These are phyloP conservation scores for Heloderma charlesbogerti DNA, from an alignment of 2,113 vertebrate species.

Conservation along the genomic window DNA sequence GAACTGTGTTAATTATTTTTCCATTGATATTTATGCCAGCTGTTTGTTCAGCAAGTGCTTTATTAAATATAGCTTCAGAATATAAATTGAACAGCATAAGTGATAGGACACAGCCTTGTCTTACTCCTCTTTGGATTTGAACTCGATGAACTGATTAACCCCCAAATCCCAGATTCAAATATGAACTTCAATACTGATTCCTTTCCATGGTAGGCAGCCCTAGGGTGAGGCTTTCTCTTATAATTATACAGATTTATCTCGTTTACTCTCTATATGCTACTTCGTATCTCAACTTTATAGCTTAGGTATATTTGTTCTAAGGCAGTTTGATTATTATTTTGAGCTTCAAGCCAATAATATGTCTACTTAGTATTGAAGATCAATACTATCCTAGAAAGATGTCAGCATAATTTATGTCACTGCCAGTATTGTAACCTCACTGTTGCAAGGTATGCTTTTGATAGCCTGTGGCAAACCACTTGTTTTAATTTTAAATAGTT, in stretches of 20 bases:
- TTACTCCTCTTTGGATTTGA: too few relatives aligned
- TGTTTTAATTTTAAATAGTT: conserved; percentile 42
- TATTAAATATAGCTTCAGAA: too few relatives aligned
- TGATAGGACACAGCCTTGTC: too few relatives aligned
- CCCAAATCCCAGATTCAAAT: not conserved
- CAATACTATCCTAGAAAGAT: conserved; percentile 11
- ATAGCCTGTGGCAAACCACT: conserved; percentile 26
- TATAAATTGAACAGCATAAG: too few relatives aligned
- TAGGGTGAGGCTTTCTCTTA: not conserved
- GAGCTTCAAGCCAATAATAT: not conserved
- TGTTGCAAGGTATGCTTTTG: conserved; percentile 3
- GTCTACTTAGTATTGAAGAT: conserved; percentile 38
- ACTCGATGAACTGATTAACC: not conserved
- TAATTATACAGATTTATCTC: not conserved
- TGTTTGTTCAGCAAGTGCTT: too few relatives aligned
- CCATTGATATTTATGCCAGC: too few relatives aligned
- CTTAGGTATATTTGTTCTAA: not conserved
- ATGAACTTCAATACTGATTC: not conserved
- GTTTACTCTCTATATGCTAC: not conserved
- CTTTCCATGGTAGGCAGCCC: not conserved
- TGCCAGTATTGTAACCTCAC: not conserved
- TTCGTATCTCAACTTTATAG: conserved; percentile 1
- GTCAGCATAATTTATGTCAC: conserved; percentile 24
- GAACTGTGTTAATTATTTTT: too few relatives aligned
- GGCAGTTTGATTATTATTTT: not conserved